Evolutionary conservation across 2,888 invertebrate species (phyloP).

Genomic region (Anodontia alba): DNA sequence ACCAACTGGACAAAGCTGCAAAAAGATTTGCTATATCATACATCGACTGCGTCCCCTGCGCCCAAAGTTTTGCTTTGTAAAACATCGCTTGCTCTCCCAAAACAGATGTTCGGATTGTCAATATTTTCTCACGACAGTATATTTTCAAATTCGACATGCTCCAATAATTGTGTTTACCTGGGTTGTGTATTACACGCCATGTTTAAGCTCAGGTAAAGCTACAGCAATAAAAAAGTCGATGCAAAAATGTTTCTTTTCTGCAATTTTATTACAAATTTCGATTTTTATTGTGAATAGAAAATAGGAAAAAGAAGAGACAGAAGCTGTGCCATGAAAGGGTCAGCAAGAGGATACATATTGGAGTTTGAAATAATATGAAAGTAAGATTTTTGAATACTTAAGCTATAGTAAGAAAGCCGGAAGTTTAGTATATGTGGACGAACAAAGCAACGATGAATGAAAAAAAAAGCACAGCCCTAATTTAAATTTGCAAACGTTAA

Average conservation of each 20-base stretch:
- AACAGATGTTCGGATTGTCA: neutral
- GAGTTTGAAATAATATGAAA: neutral
- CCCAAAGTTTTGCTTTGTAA: too few relatives aligned
- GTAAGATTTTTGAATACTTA: too few relatives aligned
- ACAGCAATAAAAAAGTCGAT: neutral
- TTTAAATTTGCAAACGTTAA: too few relatives aligned
- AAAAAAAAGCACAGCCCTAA: too few relatives aligned
- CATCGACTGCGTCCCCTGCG: too few relatives aligned
- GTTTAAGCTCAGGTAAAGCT: neutral
- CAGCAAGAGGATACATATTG: neutral
- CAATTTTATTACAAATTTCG: conserved; percentile 3
- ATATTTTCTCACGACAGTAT: neutral
- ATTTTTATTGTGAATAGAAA: neutral
- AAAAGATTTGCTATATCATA: too few relatives aligned
- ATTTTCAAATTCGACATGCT: neutral
- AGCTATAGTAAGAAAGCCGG: too few relatives aligned
- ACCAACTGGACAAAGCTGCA: too few relatives aligned
- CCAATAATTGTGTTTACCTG: neutral
- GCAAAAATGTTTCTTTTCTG: neutral
- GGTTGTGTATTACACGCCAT: conserved; percentile 2
- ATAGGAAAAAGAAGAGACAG: neutral
- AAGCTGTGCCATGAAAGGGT: neutral
- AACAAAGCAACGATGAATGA: too few relatives aligned
- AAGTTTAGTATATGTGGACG: too few relatives aligned
- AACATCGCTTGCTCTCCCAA: too few relatives aligned